These are phyloP conservation scores for Phrynosoma platyrhinos DNA, from an alignment of 2,113 vertebrate species.

Conservation along the genomic window DNA sequence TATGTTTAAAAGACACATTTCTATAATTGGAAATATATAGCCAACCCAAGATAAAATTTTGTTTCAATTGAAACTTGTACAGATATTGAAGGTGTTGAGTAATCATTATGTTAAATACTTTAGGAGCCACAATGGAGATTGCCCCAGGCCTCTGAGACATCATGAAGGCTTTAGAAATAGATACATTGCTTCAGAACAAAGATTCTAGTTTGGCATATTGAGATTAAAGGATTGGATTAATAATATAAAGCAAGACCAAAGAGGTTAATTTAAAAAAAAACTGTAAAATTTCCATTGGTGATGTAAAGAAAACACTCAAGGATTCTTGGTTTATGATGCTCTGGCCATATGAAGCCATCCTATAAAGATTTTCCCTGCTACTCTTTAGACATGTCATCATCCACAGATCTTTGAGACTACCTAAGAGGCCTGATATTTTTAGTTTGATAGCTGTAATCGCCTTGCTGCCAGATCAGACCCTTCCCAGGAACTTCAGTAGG, in stretches of 20 bases:
- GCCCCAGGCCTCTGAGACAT: not conserved
- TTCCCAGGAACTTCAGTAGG: constrained; percentile 48
- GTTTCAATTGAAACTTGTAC: constrained; percentile 18
- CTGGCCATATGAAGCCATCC: not conserved
- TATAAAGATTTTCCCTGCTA: constrained; percentile 13
- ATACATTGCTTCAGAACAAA: constrained; percentile 20
- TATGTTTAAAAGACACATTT: not conserved
- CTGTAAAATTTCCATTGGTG: not conserved
- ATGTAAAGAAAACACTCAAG: not conserved
- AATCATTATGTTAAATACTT: constrained; percentile 12
- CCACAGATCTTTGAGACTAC: constrained; percentile 18
- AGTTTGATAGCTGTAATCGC: constrained; percentile 30
- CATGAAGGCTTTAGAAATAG: constrained; percentile 12
- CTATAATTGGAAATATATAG: not conserved
- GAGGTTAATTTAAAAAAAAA: constrained; percentile 23
- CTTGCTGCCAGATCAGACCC: constrained; percentile 32
- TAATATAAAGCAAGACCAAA: constrained; percentile 33
- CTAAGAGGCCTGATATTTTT: constrained; percentile 24
- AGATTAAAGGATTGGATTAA: constrained; percentile 38
- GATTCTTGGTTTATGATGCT: not conserved
- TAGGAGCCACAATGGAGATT: not conserved
- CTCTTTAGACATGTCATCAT: constrained; percentile 19
- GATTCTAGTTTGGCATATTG: not conserved
- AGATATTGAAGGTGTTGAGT: not conserved
- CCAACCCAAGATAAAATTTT: not conserved